Evolutionary conservation across 1,140 invertebrate species (phyloP).

Genomic region (Nautilus pompilius): DNA sequence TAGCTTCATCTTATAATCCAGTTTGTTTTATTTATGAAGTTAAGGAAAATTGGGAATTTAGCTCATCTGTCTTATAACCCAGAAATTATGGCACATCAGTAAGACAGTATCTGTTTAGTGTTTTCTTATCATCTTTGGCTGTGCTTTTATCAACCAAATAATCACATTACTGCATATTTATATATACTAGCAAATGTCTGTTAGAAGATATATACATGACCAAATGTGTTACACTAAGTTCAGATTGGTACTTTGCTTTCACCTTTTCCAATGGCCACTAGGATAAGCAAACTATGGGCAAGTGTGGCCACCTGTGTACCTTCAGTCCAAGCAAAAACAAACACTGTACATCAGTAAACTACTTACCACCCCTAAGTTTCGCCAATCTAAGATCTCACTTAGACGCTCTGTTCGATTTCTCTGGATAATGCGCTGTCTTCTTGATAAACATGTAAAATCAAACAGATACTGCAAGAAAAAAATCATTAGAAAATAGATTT

Average conservation of each 20-base stretch:
- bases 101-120: too few species aligned
- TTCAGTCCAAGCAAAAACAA: too few species aligned
- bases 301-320: too few species aligned
- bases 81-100: too few species aligned
- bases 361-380: conserved; percentile 90
- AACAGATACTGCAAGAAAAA: conserved; percentile 68
- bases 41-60: too few species aligned
- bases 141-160: too few species aligned
- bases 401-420: conserved; percentile 95
- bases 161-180: background rate
- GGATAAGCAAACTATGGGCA: too few species aligned
- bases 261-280: background rate
- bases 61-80: too few species aligned
- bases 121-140: too few species aligned
- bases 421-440: conserved; percentile 96
- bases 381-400: conserved; percentile 97
- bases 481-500: too few species aligned
- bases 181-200: background rate
- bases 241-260: background rate
- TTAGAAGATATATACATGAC: background rate
- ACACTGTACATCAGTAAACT: background rate
- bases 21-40: too few species aligned
- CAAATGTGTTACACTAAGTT: background rate
- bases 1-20: too few species aligned
- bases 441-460: conserved; percentile 86